Percentiles rank a stretch among this genome's conserved stretches.
Conservation (phyloP, 2,797 vertebrate genomes). For the Protosalanx chinensis region DNA sequence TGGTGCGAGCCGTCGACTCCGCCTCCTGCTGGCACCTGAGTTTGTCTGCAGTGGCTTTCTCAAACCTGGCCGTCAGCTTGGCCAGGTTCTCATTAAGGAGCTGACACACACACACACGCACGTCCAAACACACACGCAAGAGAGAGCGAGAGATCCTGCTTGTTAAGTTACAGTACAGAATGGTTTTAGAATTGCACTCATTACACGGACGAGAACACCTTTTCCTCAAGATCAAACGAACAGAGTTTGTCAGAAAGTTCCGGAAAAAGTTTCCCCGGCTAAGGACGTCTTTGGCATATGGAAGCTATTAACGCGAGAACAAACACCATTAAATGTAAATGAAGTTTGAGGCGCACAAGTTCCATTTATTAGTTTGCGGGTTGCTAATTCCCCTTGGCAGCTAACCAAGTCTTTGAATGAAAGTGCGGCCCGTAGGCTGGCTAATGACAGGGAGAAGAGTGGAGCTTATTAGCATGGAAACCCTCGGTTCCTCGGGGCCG, state of each 20-base stretch:
- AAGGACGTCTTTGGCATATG: conserved; percentile 63
- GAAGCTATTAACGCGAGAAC: conserved; percentile 70
- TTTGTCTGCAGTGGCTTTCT: conserved; percentile 91
- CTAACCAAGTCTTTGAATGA: conserved; percentile 39
- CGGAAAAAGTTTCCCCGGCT: conserved; percentile 35
- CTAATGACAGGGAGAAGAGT: conserved; percentile 53
- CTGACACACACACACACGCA: conserved; percentile 57
- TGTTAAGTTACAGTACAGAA: conserved; percentile 32
- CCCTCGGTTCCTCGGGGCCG: conserved; percentile 45
- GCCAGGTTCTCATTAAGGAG: conserved; percentile 89
- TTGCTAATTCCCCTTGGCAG: conserved; percentile 63
- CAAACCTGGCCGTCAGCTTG: conserved; percentile 88
- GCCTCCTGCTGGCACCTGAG: conserved; percentile 92
- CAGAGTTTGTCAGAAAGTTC: conserved; percentile 41
- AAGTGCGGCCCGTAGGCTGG: conserved; percentile 42
- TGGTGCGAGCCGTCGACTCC: conserved; percentile 82
- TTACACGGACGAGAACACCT: conserved; percentile 32
- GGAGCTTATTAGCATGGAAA: conserved; percentile 55
- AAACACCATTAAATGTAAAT: conserved; percentile 68
- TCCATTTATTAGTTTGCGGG: conserved; percentile 65
- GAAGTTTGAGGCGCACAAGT: conserved; percentile 48
- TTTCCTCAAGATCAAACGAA: conserved; percentile 34
- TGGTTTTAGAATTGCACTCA: conserved; percentile 29
- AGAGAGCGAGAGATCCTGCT: conserved; percentile 32
- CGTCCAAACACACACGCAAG: conserved; percentile 20